Base-by-base conservation (phyloP, 2,797 vertebrate species). In the Pteropus rufus region DNA sequence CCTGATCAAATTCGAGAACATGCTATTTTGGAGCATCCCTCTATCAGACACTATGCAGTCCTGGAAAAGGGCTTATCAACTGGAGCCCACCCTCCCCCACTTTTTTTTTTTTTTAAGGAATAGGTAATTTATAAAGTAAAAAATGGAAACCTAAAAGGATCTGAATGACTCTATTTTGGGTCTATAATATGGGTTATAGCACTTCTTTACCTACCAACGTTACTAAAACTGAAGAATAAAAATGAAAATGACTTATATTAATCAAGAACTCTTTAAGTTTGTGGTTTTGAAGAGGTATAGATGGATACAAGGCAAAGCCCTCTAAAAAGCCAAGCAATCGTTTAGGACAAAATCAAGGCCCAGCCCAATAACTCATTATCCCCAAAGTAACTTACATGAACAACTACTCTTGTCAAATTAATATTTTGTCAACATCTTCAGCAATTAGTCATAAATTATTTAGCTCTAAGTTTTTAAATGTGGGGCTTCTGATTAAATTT, bases 1-100 rank as follows among this genome's bases (percentile, higher is more conserved):
- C 95, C 97, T 97, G 97, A 98, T 97, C 95, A 97, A 98, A 97
- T 98, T 95, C 79, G 21, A 95, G 89, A 97, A 96, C 96, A 88
- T 89, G 94, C 94, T 98, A 97, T 97, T 98, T 96, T 95, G 97
- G 96, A 96, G 5, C 8, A 44, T 72, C 97, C 89, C 10, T 52
- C 62, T 96, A 80, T 94, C 93, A 89, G 91, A 91, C 2, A 0
- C 92, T 39, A 77, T 89, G 92, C 31, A 95, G 67, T 89, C 36
- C 21, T 54, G 10, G 83, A 79, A 86, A 83, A 16, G 36, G 41
- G 82, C n/a, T 91, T 84, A 76, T 36, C 60, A 62, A 92, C 41
- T 39, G 72, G 79, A 97, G 49, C 24, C 49, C 26, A 7, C 8
- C 7, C 19, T 34, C 8, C 16, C 0, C 5, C 3, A 29, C 52